Evolutionary conservation across 92 coral and sea anemone species (phyloP).

Genomic region (Paragorgia papillata): DNA sequence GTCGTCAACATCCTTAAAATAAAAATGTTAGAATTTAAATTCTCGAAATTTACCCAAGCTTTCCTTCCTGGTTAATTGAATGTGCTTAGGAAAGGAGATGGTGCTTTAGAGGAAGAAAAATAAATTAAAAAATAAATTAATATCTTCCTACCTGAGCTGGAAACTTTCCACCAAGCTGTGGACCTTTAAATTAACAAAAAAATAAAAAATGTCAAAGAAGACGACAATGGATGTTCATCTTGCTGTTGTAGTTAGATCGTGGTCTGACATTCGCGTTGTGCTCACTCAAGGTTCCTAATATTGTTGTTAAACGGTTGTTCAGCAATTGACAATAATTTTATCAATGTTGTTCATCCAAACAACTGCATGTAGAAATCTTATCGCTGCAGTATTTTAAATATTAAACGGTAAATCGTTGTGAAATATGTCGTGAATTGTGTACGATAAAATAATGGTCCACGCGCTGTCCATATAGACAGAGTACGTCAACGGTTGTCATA

Average conservation of each 20-base stretch:
- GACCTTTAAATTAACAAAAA: conserved; percentile 57
- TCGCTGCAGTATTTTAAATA: no score
- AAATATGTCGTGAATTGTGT: not conserved
- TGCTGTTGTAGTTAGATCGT: no score
- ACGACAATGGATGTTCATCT: not conserved
- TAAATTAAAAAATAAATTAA: not conserved
- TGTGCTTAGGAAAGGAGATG: no score
- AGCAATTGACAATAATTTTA: no score
- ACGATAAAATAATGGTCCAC: not conserved
- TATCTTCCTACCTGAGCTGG: conserved; percentile 74
- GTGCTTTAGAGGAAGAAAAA: no score
- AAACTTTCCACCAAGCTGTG: conserved; percentile 95
- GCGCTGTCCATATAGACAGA: not conserved
- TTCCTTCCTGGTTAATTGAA: no score
- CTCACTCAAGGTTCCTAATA: no score
- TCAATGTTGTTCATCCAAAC: no score
- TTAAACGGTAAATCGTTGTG: not conserved
- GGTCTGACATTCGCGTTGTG: no score
- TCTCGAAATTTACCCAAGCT: no score
- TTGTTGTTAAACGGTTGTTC: no score
- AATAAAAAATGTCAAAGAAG: conserved; percentile 10
- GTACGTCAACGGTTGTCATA: not conserved
- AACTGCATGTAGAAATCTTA: no score
- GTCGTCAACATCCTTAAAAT: conserved; percentile 75
- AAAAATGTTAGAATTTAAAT: not conserved